These are phyloP conservation scores for Cheirogaleus major DNA, from an alignment of 2,797 vertebrate species.

Conservation along the genomic window DNA sequence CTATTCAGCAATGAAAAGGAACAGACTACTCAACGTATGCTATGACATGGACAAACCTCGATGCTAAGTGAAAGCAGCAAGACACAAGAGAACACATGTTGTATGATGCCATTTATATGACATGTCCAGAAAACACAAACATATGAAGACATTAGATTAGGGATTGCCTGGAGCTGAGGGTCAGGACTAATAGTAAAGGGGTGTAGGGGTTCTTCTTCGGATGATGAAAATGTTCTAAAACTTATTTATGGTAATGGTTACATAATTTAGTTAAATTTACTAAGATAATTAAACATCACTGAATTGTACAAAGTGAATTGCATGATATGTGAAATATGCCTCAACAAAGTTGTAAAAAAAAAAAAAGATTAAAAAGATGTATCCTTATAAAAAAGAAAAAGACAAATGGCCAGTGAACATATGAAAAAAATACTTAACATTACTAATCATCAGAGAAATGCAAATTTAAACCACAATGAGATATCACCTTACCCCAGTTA, in stretches of 20 bases:
- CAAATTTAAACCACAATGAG: too few relatives aligned
- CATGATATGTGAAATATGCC: not conserved
- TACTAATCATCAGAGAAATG: too few relatives aligned
- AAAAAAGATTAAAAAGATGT: not conserved
- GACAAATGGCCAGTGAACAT: too few relatives aligned
- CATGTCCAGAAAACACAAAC: conserved; percentile 20
- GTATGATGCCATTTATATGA: not conserved
- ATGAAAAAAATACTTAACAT: too few relatives aligned
- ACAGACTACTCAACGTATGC: not conserved
- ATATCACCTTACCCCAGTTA: too few relatives aligned
- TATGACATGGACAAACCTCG: not conserved
- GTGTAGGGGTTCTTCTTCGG: not conserved
- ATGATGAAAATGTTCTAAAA: conserved; percentile 23
- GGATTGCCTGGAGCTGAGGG: not conserved
- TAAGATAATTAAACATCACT: not conserved
- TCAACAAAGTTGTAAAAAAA: not conserved
- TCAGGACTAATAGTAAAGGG: not conserved
- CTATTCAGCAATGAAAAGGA: not conserved
- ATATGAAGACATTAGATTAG: not conserved
- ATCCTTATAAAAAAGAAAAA: not conserved
- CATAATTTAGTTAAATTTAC: conserved; percentile 13
- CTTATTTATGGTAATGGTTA: not conserved
- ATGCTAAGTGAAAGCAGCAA: not conserved
- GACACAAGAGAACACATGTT: not conserved
- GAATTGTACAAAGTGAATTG: not conserved